Base-by-base conservation (phyloP, 2,113 vertebrate genomes). In the Elachura formosa region DNA sequence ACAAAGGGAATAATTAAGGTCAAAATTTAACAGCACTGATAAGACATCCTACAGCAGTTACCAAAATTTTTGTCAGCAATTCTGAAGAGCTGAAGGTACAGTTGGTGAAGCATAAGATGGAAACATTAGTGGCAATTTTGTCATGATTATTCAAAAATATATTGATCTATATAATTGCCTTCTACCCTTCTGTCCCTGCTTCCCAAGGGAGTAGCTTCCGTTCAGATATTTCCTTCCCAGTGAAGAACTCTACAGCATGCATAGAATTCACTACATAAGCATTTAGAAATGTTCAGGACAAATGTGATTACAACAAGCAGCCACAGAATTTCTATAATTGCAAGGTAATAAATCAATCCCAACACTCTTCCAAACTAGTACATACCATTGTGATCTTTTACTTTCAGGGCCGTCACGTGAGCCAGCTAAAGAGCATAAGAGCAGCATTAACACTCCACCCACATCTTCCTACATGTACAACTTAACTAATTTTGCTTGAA, bases 321-420 rank as follows among this genome's bases (percentile, higher is more conserved):
- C 26, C 41, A 84, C 19, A 49, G n/a, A 36, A 40, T 40, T 38
- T 21, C 2, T 24, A 22, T 6, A 24, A 52, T 69, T 41, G 55
- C 21, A 59, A 8, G 40, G 31, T 7, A 76, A 78, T 14, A 46
- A 55, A 61, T 18, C 67, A 49, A 29, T 22, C 34, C 80, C 41
- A 93, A 71, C 13, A 69, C 14, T 87, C 62, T 41, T 58, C 48
- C 48, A 64, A 79, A 75, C 34, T 58, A 34, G 21, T 85, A 97
- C 98, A 12, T 99, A 99, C 99, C 99, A 98, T 98, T 98, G 85
- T 97, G 95, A 94, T 98, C 98, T 77, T 98, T 97, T 75, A 95
- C 98, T 95, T 98, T 99, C 93, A 99, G 78, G 21, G 99, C 99
- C 74, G 98, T 98, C 83, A 98, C 98, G 9, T 99, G 99, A 90